Percentiles rank a stretch among this genome's conserved stretches.
phyloP scores from a whole-genome alignment of 2,113 vertebrate species.

The Mionectes macconnelli region DNA sequence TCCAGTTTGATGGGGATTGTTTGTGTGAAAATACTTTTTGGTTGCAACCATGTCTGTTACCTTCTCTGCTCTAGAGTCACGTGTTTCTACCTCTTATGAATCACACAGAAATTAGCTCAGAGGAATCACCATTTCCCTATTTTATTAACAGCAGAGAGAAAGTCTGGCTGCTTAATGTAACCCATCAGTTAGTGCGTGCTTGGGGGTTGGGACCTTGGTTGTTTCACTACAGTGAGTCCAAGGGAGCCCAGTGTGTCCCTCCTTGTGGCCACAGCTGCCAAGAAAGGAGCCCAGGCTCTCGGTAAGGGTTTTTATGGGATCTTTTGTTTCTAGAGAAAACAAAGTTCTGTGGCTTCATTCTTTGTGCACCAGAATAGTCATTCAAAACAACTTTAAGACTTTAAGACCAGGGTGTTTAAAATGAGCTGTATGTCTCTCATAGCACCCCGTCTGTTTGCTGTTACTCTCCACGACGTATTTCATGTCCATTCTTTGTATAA shows the following conservation, averaged over 20 bases:
- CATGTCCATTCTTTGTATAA: slow-evolving; percentile 21
- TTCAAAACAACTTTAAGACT: neutral
- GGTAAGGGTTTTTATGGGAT: neutral
- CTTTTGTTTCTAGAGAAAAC: neutral
- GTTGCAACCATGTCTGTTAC: slow-evolving; percentile 22
- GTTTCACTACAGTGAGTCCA: neutral
- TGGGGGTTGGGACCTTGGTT: neutral
- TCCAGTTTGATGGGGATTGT: neutral
- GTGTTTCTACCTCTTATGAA: neutral
- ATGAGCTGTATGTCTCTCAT: neutral
- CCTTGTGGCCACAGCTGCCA: rapidly evolving
- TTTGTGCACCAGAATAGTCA: neutral
- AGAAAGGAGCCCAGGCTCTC: neutral
- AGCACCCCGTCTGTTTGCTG: neutral
- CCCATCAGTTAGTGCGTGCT: neutral
- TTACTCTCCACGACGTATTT: slow-evolving; percentile 1
- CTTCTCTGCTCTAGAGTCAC: neutral
- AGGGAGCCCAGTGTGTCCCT: rapidly evolving
- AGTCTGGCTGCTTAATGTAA: neutral
- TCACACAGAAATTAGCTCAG: neutral
- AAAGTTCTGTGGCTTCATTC: neutral
- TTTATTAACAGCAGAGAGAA: neutral
- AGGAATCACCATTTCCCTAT: neutral
- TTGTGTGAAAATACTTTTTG: neutral
- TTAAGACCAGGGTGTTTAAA: neutral